phyloP scores from a whole-genome alignment of 1,140 invertebrate genomes.

The Drosophila pseudoobscura region DNA sequence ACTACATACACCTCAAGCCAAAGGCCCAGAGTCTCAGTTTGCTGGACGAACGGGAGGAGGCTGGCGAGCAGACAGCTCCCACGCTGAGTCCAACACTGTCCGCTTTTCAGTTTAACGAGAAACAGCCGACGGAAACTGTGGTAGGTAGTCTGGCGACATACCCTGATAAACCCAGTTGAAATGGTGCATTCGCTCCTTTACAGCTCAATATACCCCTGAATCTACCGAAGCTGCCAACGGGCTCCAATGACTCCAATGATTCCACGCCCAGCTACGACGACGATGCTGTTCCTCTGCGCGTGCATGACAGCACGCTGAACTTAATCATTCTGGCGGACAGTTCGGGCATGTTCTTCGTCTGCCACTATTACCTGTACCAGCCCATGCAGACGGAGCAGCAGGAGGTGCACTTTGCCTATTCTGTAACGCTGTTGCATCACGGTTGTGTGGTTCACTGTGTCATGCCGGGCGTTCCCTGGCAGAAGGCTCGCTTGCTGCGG shows the following conservation, averaged over 20 bases:
- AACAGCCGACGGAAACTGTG: constrained; percentile 92
- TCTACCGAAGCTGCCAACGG: constrained; percentile 87
- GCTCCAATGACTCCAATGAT: constrained; percentile 67
- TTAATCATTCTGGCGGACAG: constrained; percentile 90
- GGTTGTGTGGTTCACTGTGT: constrained; percentile 92
- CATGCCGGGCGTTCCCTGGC: constrained; percentile 90
- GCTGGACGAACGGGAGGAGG: constrained; percentile 85
- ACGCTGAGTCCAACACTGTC: constrained; percentile 88
- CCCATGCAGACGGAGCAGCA: constrained; percentile 86
- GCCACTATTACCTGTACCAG: constrained; percentile 93
- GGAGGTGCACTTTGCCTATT: constrained; percentile 92
- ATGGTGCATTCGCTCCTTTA: constrained; percentile 22
- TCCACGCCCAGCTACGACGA: constrained; percentile 88
- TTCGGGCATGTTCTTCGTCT: constrained; percentile 90
- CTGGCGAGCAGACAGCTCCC: constrained; percentile 50
- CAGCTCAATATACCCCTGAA: constrained; percentile 93
- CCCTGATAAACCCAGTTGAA: neutral
- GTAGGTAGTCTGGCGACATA: constrained; percentile 84
- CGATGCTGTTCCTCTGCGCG: constrained; percentile 89
- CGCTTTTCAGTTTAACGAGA: constrained; percentile 92
- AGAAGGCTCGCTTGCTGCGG: constrained; percentile 88
- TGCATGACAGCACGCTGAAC: constrained; percentile 92
- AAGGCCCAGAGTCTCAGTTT: constrained; percentile 85
- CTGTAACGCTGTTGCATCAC: constrained; percentile 91
- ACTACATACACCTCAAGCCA: constrained; percentile 90